Evolutionary conservation across 2,888 invertebrate species (phyloP), one percentile per base, ranked within the genome.

Genomic region (Epiblema foenella): DNA sequence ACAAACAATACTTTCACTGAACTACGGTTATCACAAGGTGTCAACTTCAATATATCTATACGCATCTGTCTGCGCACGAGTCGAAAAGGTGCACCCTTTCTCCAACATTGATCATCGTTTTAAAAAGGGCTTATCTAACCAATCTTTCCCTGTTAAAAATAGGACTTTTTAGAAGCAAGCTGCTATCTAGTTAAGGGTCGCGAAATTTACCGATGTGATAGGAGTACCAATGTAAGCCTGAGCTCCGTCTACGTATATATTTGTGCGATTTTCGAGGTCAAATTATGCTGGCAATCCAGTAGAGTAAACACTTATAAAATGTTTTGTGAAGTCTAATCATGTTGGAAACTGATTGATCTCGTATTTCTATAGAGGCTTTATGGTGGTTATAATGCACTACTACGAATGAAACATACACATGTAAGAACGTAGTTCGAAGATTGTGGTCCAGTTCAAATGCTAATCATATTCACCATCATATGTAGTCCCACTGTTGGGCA

Each of bases 1-100:
- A 56, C 56, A 54, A 24, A 54, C 54, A 56, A 29, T 56, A 56
- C 56, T 56, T 56, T 56, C 56, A 56, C 56, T 56, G 39, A 39
- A 46, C 29, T 56, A 56, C 56, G 24, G 52, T 54, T 29, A 56
- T 29, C 56, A 56, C 12, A 56, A 56, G 56, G 56, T 56, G 56
- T 56, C 56, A 56, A 56, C 56, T 29, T 56, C 56, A 29, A 56
- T 33, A n/a, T n/a, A n/a, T n/a, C n/a, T n/a, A n/a, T n/a, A 33
- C 18, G 20, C 56, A 56, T 56, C 56, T 56, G 56, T 9, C 56
- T 9, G 56, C 56, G 56, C 56, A 56, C 56, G 56, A 56, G 56
- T 56, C 29, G n/a, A 9, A 56, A 56, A 56, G 29, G 52, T 52
- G 52, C 52, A 56, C 56, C 56, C 56, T 56, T 56, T 56, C 56